Conservation (phyloP, 2,113 vertebrate genomes). For the human region DNA sequence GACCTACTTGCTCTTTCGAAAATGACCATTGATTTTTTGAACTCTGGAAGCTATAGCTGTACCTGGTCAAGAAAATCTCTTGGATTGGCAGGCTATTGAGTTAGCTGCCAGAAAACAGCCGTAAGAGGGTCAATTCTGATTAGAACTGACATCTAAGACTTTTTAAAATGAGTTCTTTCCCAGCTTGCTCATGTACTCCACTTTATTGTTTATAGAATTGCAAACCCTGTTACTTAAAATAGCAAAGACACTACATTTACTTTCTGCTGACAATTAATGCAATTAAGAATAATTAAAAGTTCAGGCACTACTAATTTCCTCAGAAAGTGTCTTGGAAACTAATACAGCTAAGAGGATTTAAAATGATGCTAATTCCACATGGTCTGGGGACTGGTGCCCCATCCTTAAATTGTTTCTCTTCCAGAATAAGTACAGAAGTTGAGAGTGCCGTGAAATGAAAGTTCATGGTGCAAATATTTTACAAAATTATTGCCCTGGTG, state of each 20-base stretch:
- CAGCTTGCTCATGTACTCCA: slow-evolving; percentile 27
- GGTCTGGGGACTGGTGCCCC: not conserved
- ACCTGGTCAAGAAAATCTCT: not conserved
- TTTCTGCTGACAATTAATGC: slow-evolving; percentile 61
- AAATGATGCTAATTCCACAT: not conserved
- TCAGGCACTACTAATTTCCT: slow-evolving; percentile 13
- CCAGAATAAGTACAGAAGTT: not conserved
- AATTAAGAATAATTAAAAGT: slow-evolving; percentile 66
- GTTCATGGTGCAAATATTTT: not conserved
- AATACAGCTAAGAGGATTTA: not conserved
- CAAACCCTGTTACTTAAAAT: slow-evolving; percentile 40
- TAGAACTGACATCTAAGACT: slow-evolving; percentile 56
- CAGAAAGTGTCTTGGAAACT: not conserved
- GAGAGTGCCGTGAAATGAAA: not conserved
- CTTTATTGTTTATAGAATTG: slow-evolving; percentile 56
- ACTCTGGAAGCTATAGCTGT: slow-evolving; percentile 25
- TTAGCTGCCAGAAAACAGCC: slow-evolving; percentile 12
- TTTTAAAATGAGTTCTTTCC: slow-evolving; percentile 54
- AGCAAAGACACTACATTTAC: slow-evolving; percentile 33
- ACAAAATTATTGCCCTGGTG: not conserved
- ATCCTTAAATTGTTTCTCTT: not conserved
- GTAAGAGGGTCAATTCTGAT: slow-evolving; percentile 48
- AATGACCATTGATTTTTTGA: slow-evolving; percentile 57
- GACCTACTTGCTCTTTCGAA: slow-evolving; percentile 49
- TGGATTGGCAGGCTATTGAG: slow-evolving; percentile 46